Conservation (phyloP, 2,888 invertebrate genomes). For the Pterostichus madidus region DNA sequence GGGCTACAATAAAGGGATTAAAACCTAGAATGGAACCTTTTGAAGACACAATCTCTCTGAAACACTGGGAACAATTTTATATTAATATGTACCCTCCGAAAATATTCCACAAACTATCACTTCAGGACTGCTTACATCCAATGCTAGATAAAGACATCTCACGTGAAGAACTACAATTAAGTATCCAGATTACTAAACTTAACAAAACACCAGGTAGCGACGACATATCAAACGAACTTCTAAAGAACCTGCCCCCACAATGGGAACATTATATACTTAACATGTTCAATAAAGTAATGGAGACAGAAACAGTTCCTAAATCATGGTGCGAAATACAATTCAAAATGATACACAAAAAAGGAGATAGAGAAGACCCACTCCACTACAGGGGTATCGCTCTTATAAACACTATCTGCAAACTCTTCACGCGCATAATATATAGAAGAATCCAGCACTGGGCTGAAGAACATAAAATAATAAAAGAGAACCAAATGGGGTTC, state of each 20-base stretch:
- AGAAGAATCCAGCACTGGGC: constrained; percentile 14
- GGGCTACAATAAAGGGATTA: not conserved
- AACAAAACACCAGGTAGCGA: not conserved
- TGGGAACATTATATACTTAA: constrained; percentile 13
- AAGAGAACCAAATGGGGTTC: constrained; percentile 22
- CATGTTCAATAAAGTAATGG: constrained; percentile 6
- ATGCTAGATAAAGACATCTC: not conserved
- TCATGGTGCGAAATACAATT: not conserved
- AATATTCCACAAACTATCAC: not conserved
- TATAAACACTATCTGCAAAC: not conserved
- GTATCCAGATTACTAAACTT: not conserved
- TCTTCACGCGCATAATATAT: not conserved
- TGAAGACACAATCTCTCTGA: constrained; percentile 2
- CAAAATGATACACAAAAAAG: constrained; percentile 1
- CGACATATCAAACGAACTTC: not conserved
- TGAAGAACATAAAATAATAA: constrained; percentile 29
- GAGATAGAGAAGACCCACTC: not conserved
- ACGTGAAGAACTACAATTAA: not conserved
- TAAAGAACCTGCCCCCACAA: not conserved
- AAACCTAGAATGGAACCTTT: not conserved
- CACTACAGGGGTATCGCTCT: not conserved
- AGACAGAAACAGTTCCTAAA: not conserved
- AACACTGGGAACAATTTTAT: not conserved
- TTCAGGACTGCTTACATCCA: constrained; percentile 1
- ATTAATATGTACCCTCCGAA: not conserved